Conservation (phyloP, 2,113 vertebrate species). For the Pseudorectes ferrugineus region DNA sequence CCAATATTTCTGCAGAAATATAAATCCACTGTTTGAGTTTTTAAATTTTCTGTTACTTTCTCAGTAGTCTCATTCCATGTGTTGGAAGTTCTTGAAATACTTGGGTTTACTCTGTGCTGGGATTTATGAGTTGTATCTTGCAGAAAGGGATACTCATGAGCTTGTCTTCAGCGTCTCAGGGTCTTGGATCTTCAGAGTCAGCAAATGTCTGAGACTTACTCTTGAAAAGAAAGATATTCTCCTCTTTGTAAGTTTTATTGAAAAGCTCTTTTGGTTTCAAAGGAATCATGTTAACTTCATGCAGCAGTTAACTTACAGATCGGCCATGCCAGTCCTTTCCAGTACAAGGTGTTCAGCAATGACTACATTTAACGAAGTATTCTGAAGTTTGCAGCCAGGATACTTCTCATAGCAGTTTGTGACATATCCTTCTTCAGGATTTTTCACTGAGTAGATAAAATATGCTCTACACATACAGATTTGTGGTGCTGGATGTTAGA, state of each 20-base stretch:
- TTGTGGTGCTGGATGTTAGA: neutral
- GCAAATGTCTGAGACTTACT: neutral
- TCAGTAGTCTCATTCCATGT: neutral
- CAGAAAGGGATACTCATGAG: rapidly evolving
- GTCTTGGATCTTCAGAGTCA: neutral
- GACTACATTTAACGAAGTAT: neutral
- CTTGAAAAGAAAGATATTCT: neutral
- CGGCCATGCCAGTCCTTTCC: neutral
- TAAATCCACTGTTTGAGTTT: neutral
- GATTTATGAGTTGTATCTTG: neutral
- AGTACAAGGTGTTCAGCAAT: neutral
- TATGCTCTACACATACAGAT: neutral
- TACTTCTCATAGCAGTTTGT: neutral
- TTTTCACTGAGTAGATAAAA: neutral
- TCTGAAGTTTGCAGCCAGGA: neutral
- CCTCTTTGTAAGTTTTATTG: neutral
- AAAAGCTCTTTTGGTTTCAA: neutral
- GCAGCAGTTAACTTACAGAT: neutral
- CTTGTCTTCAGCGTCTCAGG: neutral
- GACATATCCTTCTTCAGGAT: neutral
- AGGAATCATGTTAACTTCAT: neutral
- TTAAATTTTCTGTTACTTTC: neutral
- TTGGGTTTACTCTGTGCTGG: neutral
- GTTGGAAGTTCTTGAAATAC: neutral
- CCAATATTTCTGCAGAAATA: neutral